phyloP scores from a whole-genome alignment of 2,113 vertebrate genomes.

The Xiphorhynchus elegans region DNA sequence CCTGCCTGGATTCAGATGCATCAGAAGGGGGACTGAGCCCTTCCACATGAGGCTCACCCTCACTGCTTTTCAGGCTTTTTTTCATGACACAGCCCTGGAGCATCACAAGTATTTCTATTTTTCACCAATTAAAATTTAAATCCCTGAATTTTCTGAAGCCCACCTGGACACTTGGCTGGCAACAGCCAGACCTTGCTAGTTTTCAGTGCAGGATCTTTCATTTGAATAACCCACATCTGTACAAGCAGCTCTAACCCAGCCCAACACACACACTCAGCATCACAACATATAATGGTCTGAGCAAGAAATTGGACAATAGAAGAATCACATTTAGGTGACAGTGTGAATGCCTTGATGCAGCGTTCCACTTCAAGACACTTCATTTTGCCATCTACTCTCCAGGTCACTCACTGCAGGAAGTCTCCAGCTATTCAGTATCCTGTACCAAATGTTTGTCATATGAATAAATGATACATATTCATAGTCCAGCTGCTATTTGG shows the following conservation, averaged over 20 bases:
- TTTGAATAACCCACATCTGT: neutral
- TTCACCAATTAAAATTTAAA: neutral
- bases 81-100: neutral
- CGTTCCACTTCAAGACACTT: constrained; percentile 6
- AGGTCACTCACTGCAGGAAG: constrained; percentile 3
- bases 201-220: neutral
- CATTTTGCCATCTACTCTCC: neutral
- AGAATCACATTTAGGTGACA: neutral
- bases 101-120: constrained; percentile 1
- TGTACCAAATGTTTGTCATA: neutral
- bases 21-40: neutral
- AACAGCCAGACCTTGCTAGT: neutral
- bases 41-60: neutral
- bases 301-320: neutral
- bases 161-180: neutral
- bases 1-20: neutral
- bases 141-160: neutral
- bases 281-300: neutral
- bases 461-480: constrained; percentile 4
- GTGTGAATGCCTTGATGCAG: neutral
- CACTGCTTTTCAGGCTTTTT: neutral
- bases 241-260: neutral
- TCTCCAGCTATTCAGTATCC: neutral
- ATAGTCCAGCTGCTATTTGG: constrained; percentile 36
- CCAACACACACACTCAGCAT: neutral